Percentiles rank a stretch among this genome's conserved stretches.
These are phyloP conservation scores for Cromileptes altivelis DNA, from an alignment of 2,113 vertebrate species.

Conservation along the genomic window DNA sequence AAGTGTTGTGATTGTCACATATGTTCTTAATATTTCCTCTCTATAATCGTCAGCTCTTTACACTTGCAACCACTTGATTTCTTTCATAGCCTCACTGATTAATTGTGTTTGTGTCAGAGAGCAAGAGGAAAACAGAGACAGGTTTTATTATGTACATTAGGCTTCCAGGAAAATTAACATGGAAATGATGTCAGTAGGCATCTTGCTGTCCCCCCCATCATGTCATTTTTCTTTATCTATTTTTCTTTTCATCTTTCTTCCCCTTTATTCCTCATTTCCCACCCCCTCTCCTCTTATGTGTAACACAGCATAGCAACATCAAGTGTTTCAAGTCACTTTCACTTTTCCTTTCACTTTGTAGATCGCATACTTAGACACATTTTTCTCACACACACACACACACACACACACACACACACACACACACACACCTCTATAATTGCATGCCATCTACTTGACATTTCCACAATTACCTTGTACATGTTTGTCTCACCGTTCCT, in stretches of 20 bases:
- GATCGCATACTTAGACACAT: background rate
- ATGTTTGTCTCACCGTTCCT: slow-evolving; percentile 23
- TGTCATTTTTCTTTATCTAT: background rate
- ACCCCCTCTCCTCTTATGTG: background rate
- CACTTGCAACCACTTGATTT: background rate
- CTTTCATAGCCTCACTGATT: slow-evolving; percentile 7
- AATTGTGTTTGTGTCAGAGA: slow-evolving; percentile 5
- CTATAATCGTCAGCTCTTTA: background rate
- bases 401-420: slow-evolving; percentile 5
- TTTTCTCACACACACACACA: background rate
- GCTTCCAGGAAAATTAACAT: slow-evolving; percentile 21
- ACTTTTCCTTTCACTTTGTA: background rate
- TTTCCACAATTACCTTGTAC: slow-evolving; percentile 29
- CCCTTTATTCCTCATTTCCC: background rate
- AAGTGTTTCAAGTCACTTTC: background rate
- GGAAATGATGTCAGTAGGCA: slow-evolving; percentile 6
- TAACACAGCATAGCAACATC: background rate
- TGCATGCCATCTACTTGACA: slow-evolving; percentile 45
- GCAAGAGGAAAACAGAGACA: background rate
- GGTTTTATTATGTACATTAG: slow-evolving; percentile 7
- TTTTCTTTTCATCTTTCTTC: slow-evolving; percentile 3
- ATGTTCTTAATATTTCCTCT: background rate
- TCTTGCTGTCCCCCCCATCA: background rate
- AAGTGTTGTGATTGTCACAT: background rate
- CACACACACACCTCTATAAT: slow-evolving; percentile 31